A percentile compares a stretch with the other conserved stretches of the same genome.
These are phyloP conservation scores for Montipora cactus DNA, from an alignment of 64 coral and sea anemone species.

Conservation along the genomic window DNA sequence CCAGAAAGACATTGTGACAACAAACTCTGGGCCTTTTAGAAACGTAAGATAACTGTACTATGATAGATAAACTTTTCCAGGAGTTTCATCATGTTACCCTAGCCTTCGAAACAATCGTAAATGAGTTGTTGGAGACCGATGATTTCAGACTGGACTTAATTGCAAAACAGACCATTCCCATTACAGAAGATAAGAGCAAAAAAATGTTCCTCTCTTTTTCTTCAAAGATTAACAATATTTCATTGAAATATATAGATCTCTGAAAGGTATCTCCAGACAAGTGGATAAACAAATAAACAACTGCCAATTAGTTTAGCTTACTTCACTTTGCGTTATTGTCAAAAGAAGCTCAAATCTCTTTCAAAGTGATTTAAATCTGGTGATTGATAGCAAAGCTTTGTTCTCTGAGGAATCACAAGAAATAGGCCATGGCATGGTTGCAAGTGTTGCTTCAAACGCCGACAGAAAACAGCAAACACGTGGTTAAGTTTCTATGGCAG, in stretches of 20 bases:
- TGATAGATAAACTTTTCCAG: background rate
- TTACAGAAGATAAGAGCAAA: background rate
- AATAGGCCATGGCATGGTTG: background rate
- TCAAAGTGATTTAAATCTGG: conserved; percentile 5
- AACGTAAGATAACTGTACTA: background rate
- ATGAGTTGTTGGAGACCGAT: background rate
- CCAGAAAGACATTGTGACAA: background rate
- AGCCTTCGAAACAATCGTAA: background rate
- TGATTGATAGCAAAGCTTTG: conserved; percentile 41
- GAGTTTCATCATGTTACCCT: background rate
- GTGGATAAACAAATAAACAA: background rate
- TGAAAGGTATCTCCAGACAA: background rate
- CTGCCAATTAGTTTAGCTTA: background rate
- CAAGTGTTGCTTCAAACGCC: background rate
- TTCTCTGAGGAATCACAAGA: conserved; percentile 11
- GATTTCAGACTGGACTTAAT: no score
- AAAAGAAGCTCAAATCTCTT: background rate
- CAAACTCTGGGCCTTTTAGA: no score
- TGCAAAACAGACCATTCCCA: no score
- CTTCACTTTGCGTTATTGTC: background rate
- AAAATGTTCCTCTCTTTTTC: background rate
- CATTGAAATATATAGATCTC: background rate
- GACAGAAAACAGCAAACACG: background rate
- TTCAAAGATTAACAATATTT: no score
- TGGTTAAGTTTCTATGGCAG: background rate